phyloP scores from a whole-genome alignment of 2,888 invertebrate genomes.

The Dicyrtoma fusca region DNA sequence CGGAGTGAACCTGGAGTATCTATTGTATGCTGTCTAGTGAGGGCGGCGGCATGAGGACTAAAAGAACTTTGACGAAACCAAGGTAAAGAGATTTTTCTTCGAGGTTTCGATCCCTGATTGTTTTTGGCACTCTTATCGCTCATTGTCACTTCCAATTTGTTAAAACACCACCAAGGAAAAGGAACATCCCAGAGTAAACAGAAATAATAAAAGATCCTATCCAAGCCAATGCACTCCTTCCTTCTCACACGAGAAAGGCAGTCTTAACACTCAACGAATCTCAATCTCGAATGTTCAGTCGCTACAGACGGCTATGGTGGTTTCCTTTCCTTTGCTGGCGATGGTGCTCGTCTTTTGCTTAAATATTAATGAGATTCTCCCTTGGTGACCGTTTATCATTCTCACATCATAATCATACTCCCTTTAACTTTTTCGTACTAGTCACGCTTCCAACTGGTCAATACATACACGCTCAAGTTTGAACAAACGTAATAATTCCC shows the following conservation, averaged over 20 bases:
- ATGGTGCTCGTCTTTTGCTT: conserved; percentile 19
- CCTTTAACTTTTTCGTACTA: neutral
- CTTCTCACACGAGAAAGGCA: no score
- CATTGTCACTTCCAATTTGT: conserved; percentile 36
- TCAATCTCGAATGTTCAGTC: no score
- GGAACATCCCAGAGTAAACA: no score
- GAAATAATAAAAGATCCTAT: no score
- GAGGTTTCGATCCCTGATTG: conserved; percentile 60
- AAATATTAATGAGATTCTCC: conserved; percentile 3
- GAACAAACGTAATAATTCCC: no score
- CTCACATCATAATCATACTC: neutral
- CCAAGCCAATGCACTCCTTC: no score
- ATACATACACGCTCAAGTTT: no score
- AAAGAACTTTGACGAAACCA: conserved; percentile 86
- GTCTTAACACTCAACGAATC: no score
- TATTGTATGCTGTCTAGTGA: conserved; percentile 85
- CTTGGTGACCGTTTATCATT: conserved; percentile 17
- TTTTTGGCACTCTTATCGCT: conserved; percentile 44
- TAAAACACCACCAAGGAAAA: neutral
- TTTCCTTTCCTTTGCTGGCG: no score
- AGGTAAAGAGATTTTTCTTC: conserved; percentile 84
- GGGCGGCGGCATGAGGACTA: conserved; percentile 67
- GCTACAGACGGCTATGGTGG: no score
- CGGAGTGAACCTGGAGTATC: conserved; percentile 86
- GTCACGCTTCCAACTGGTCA: no score